Evolutionary conservation across 2,888 invertebrate genomes (phyloP).

Genomic region (Amphipoea oculea): DNA sequence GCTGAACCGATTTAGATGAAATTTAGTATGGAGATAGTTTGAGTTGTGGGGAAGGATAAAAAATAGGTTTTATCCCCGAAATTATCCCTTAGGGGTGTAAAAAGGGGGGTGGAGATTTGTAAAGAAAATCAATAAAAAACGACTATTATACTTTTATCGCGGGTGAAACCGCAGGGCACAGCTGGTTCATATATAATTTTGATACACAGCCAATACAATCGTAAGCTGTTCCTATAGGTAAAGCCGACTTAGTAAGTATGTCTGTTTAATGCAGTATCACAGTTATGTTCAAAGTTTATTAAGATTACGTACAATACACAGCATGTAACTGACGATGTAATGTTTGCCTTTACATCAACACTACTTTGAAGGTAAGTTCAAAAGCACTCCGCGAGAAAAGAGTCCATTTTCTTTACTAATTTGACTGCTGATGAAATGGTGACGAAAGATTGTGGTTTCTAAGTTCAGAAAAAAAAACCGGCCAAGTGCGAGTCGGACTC

Average conservation of each 20-base stretch:
- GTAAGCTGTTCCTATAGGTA: not conserved
- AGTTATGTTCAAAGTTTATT: slow-evolving; percentile 19
- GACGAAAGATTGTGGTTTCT: not conserved
- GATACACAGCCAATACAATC: not conserved
- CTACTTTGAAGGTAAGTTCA: slow-evolving; percentile 19
- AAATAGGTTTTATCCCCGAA: too few species aligned
- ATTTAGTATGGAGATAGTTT: too few species aligned
- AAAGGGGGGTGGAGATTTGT: too few species aligned
- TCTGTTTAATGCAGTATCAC: slow-evolving; percentile 24
- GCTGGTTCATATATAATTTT: too few species aligned
- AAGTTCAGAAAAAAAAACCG: not conserved
- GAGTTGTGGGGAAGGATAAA: too few species aligned
- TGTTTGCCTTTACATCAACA: slow-evolving; percentile 38
- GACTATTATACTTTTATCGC: too few species aligned
- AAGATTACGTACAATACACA: slow-evolving; percentile 4
- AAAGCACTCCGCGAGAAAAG: not conserved
- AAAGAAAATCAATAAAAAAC: too few species aligned
- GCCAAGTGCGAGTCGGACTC: too few species aligned
- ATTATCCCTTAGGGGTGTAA: too few species aligned
- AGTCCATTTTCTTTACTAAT: not conserved
- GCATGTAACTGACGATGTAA: slow-evolving; percentile 10
- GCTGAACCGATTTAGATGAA: too few species aligned
- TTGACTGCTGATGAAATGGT: not conserved
- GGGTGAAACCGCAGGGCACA: too few species aligned
- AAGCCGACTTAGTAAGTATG: not conserved